Conservation (phyloP, 2,888 invertebrate genomes). For the Stenurella melanura region DNA sequence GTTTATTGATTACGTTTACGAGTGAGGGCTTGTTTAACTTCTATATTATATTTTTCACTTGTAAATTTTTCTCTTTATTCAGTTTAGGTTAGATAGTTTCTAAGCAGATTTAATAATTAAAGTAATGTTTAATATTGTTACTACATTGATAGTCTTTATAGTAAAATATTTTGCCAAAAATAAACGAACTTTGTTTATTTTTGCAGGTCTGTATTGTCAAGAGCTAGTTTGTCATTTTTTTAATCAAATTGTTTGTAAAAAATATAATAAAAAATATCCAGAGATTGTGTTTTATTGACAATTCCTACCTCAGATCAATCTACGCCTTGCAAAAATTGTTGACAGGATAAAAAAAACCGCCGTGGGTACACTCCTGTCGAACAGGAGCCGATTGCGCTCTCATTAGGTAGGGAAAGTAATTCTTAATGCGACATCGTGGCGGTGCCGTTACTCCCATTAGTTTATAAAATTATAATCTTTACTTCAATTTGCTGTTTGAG, state of each 20-base stretch:
- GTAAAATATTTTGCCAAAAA: constrained; percentile 54
- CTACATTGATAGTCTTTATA: constrained; percentile 66
- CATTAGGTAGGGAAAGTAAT: no score
- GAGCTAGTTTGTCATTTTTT: constrained; percentile 59
- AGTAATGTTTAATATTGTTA: constrained; percentile 66
- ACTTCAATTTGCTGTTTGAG: no score
- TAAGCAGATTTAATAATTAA: constrained; percentile 57
- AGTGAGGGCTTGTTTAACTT: constrained; percentile 30
- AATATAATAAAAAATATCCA: constrained; percentile 39
- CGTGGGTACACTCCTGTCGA: no score
- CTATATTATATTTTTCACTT: constrained; percentile 36
- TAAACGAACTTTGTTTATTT: constrained; percentile 43
- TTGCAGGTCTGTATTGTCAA: constrained; percentile 52
- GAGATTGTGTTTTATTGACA: not conserved
- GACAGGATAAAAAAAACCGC: no score
- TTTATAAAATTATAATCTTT: no score
- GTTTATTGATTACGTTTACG: constrained; percentile 29
- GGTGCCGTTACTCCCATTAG: no score
- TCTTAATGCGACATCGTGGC: no score
- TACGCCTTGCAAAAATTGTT: no score
- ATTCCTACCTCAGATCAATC: no score
- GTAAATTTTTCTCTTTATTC: constrained; percentile 49
- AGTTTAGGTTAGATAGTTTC: constrained; percentile 40
- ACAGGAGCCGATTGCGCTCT: no score
- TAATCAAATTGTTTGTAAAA: constrained; percentile 57